Evolutionary conservation across 2,113 vertebrate genomes (phyloP), one percentile per base, ranked within the genome.

Genomic region (Corythoichthys haematopterus): DNA sequence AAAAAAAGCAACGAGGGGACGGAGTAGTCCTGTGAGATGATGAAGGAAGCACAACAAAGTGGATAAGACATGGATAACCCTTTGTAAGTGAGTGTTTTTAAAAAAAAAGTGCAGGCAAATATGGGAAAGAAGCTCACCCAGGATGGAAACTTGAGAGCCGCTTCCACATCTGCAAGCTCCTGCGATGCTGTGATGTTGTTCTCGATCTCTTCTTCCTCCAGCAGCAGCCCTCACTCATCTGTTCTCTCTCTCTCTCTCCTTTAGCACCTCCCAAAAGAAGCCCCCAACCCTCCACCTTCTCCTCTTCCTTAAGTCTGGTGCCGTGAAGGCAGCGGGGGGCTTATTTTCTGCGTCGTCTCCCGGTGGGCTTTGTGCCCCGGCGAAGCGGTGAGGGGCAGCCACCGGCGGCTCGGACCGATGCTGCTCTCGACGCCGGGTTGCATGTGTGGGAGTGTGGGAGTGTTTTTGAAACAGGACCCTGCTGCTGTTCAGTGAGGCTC

Each of bases 111-210:
- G 61, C 35, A 20, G 7, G 20, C 9, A 37, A 72, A 72, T 43
- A 74, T 28, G 59, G 10, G 59, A 70, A 80, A 79, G 74, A 68
- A 59, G 76, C 91, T 92, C 83, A 92, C 91, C 89, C 82, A 82
- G 85, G 82, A 80, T 69, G 75, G 61, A 75, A 88, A 85, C 77
- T 84, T 80, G 72, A 78, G 45, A 75, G 57, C 53, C 20, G 58
- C 57, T 28, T 85, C 80, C 72, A 80, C 89, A 90, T 90, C 79
- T 75, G 83, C 68, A 69, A 69, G 68, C 68, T 72, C 45, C 13
- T 65, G 68, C 55, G 55, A 57, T 57, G 55, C 35, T 57, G 60
- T 53, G 76, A 46, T 70, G 70, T 50, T 72, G 57, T 57, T 68
- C 11, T 78, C 62, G 33, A 59, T 48, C 8, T 69, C 60, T 1